Evolutionary conservation across 2,888 invertebrate species (phyloP), one percentile per base, ranked within the genome.

Genomic region (Germaria angustata): DNA sequence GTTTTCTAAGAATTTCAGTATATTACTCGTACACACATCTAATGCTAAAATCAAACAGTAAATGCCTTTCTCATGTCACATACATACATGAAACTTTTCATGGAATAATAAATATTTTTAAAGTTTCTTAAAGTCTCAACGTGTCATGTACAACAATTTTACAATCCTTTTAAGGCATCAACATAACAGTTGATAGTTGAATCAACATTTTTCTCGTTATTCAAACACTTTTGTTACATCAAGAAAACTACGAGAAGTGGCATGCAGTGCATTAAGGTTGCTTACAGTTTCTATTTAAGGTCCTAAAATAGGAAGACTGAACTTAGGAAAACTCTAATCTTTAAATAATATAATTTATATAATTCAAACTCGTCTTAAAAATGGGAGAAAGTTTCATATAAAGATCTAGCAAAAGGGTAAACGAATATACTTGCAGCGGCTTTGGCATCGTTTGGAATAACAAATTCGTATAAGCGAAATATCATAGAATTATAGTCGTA

Each of bases 81-180:
- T 68, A 15, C 6, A 20, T 68, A 9, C 17, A 28, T 15, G 32
- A 15, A 28, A 39, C 11, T 59, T 34, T 22, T 24, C 9, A 17
- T 3, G 28, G 32, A 13, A 6, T 28, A 32, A n/a, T 11, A 9
- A 0, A 17, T 6, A 28, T 53, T 39, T 28, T 22, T 11, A 61
- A 39, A 72, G 36, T 41, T 61, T 20, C 11, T 41, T 11, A 51
- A 61, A 28, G 24, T 51, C 24, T 59, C 4, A 59, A 51, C n/a
- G 28, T 65, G 53, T 65, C 20, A 73, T 41, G 61, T 7, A 20
- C 7, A 73, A 63, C 57, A 39, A 63, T 39, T 61, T 49, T 17
- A 53, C n/a, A 55, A 53, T 20, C 15, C 41, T 34, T 17, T 44
- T 46, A 9, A 55, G 24, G 24, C 17, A 32, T 55, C 63, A 53